Evolutionary conservation across 2,113 vertebrate species (phyloP).

Genomic region (Xiphophorus couchianus): DNA sequence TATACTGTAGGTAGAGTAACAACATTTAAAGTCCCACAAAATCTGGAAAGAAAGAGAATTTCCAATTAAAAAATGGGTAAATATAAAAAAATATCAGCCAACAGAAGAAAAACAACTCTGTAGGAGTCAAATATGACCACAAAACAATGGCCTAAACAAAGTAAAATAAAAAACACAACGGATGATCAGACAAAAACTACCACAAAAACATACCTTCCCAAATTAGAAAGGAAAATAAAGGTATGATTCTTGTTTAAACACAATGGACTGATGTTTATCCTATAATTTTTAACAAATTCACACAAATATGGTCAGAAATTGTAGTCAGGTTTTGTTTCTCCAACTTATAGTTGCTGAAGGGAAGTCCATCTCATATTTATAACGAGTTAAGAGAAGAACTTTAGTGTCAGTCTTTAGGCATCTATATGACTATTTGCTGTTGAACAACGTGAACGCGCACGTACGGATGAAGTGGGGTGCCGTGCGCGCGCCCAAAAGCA

Average conservation of each 20-base stretch:
- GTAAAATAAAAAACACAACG: too few species aligned
- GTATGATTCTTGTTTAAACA: neutral
- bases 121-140: too few species aligned
- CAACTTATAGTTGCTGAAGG: neutral
- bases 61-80: too few species aligned
- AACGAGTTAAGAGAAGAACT: neutral
- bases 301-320: neutral
- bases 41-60: too few species aligned
- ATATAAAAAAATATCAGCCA: too few species aligned
- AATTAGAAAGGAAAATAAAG: neutral
- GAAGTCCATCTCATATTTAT: neutral
- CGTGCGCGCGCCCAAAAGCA: slow-evolving; percentile 45
- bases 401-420: neutral
- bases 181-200: too few species aligned
- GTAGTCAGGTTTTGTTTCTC: neutral
- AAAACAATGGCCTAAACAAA: too few species aligned
- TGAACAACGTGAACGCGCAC: slow-evolving; percentile 65
- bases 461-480: slow-evolving; percentile 23
- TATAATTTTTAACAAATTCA: neutral
- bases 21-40: too few species aligned
- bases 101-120: too few species aligned
- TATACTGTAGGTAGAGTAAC: too few species aligned
- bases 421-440: neutral
- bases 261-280: neutral
- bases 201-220: neutral